phyloP scores from a whole-genome alignment of 2,113 vertebrate genomes.

The Myxocyprinus asiaticus region DNA sequence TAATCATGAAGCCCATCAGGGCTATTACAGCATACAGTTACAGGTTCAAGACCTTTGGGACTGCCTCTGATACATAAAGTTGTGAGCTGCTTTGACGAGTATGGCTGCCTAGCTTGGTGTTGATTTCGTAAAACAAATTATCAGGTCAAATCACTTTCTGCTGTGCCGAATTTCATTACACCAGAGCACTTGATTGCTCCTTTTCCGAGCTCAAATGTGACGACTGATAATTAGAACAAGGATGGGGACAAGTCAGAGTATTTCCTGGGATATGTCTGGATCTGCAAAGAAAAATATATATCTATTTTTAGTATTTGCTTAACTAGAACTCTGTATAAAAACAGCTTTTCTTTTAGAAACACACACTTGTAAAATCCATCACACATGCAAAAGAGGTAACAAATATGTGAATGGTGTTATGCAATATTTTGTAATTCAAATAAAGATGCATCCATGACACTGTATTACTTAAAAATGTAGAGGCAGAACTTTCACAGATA shows the following conservation, averaged over 20 bases:
- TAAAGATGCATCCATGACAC: too few species aligned
- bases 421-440: too few species aligned
- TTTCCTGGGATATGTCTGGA: slow-evolving; percentile 18
- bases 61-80: slow-evolving; percentile 27
- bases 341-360: too few species aligned
- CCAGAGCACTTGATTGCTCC: slow-evolving; percentile 32
- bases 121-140: slow-evolving; percentile 30
- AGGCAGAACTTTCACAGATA: too few species aligned
- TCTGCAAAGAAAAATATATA: neutral
- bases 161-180: slow-evolving; percentile 28
- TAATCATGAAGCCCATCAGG: slow-evolving; percentile 48
- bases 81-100: slow-evolving; percentile 28
- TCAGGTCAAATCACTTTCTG: slow-evolving; percentile 37
- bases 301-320: too few species aligned
- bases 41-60: slow-evolving; percentile 39
- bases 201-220: slow-evolving; percentile 33
- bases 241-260: slow-evolving; percentile 13
- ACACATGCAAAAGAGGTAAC: too few species aligned
- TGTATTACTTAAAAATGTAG: too few species aligned
- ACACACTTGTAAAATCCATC: too few species aligned
- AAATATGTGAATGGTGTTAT: too few species aligned
- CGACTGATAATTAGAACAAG: slow-evolving; percentile 35
- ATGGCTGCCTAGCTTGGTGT: slow-evolving; percentile 21
- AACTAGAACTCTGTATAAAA: too few species aligned
- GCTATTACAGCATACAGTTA: slow-evolving; percentile 43